phyloP scores from a whole-genome alignment of 2,888 invertebrate genomes.

The Tetropium fuscum region DNA sequence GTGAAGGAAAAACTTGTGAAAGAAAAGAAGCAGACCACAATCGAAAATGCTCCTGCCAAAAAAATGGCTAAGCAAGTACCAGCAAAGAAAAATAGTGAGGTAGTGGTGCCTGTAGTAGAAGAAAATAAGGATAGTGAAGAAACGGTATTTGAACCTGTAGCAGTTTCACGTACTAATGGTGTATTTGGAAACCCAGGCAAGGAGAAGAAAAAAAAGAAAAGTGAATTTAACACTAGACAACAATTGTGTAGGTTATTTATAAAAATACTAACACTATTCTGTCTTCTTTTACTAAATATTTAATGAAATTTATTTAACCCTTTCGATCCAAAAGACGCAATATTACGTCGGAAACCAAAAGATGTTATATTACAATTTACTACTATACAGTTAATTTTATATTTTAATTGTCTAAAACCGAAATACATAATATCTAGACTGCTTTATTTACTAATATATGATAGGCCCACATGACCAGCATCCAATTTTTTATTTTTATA shows the following conservation, averaged over 20 bases:
- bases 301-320: no score
- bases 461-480: no score
- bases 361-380: no score
- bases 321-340: no score
- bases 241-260: conserved; percentile 67
- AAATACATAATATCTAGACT: no score
- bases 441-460: no score
- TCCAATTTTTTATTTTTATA: no score
- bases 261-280: no score
- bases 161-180: conserved; percentile 36
- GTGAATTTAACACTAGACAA: conserved; percentile 68
- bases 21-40: conserved; percentile 35
- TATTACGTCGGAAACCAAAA: no score
- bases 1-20: conserved; percentile 34
- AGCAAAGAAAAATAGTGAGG: conserved; percentile 13
- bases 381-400: no score
- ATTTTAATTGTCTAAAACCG: no score
- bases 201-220: conserved; percentile 72
- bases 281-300: no score
- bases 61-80: conserved; percentile 37
- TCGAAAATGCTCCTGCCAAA: conserved; percentile 39
- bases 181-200: conserved; percentile 50
- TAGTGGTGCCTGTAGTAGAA: conserved; percentile 26
- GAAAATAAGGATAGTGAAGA: conserved; percentile 51
- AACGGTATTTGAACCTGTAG: conserved; percentile 31